phyloP scores from a whole-genome alignment of 92 coral and sea anemone genomes.

The Bergia puertoricense region DNA sequence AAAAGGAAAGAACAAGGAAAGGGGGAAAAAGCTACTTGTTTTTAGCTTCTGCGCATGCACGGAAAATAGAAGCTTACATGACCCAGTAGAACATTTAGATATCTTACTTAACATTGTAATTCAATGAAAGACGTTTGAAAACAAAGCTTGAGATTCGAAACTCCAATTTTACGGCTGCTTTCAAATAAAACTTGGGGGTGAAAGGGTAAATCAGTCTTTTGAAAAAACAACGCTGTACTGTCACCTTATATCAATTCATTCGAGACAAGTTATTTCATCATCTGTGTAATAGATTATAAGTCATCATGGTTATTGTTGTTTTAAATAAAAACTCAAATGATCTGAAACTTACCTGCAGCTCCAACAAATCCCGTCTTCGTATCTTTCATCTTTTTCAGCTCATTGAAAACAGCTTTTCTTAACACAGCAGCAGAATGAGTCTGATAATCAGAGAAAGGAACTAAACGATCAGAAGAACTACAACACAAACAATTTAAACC shows the following conservation, averaged over 20 bases:
- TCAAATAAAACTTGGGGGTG: too few relatives aligned
- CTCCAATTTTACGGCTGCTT: too few relatives aligned
- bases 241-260: neutral
- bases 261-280: too few relatives aligned
- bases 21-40: too few relatives aligned
- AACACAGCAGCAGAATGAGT: constrained; percentile 78
- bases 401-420: constrained; percentile 80
- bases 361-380: constrained; percentile 77
- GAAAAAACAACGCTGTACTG: neutral
- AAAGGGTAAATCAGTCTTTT: too few relatives aligned
- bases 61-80: too few relatives aligned
- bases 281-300: neutral
- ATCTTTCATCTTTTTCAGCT: constrained; percentile 71
- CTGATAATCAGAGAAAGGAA: constrained; percentile 39
- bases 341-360: constrained; percentile 73
- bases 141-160: too few relatives aligned
- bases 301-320: neutral
- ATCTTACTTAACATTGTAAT: too few relatives aligned
- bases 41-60: too few relatives aligned
- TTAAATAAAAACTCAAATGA: neutral
- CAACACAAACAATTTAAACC: neutral
- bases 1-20: too few relatives aligned
- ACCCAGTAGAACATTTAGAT: too few relatives aligned
- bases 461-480: neutral
- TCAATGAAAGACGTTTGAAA: too few relatives aligned